A percentile compares a stretch with the other conserved stretches of the same genome.
Conservation (phyloP, 2,797 vertebrate genomes). For the Megaceryle alcyon region DNA sequence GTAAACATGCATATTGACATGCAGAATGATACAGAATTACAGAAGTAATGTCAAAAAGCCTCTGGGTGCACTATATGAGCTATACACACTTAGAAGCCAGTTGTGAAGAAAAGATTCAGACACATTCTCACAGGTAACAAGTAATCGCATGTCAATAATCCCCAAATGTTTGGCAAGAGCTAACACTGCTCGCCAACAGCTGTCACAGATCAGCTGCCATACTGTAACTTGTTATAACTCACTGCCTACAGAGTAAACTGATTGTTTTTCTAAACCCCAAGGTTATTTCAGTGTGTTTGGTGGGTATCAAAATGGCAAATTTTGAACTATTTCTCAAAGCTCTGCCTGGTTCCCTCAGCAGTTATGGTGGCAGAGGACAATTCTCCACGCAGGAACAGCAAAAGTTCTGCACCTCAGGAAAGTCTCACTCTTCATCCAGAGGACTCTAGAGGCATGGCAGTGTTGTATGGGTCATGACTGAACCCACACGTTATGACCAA, state of each 20-base stretch:
- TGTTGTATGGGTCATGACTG: background rate
- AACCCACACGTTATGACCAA: background rate
- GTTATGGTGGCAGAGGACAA: background rate
- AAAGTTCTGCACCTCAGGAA: background rate
- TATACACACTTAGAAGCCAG: background rate
- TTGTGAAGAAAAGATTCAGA: background rate
- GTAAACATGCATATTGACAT: background rate
- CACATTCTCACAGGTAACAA: background rate
- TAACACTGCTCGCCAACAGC: accelerated
- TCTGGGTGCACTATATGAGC: background rate
- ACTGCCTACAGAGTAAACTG: background rate
- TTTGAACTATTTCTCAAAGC: background rate
- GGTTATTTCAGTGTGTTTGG: background rate
- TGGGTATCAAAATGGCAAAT: background rate
- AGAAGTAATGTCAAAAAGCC: background rate
- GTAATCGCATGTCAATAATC: background rate
- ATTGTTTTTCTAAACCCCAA: background rate
- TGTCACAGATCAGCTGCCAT: background rate
- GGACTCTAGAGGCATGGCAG: accelerated
- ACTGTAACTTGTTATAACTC: background rate
- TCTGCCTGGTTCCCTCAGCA: background rate
- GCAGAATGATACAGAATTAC: background rate
- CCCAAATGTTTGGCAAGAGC: background rate
- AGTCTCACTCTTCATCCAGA: background rate
- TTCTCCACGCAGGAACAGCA: background rate